Evolutionary conservation across 2,797 vertebrate species (phyloP), one percentile per base, ranked within the genome.

Genomic region (Crocidura indochinensis): DNA sequence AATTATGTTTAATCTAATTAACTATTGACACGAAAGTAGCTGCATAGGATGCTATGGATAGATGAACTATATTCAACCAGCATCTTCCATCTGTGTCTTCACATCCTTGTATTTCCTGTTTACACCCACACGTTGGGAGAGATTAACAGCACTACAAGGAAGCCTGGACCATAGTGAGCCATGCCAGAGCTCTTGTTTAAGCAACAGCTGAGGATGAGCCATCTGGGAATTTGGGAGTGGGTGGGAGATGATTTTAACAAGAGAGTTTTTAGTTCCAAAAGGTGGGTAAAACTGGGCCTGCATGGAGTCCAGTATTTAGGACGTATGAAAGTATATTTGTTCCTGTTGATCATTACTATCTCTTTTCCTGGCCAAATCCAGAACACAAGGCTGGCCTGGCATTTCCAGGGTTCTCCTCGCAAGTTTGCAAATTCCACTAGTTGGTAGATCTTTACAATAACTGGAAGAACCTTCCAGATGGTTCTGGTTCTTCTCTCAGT

Each of bases 1-100:
- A 97, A 95, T 94, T 97, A 91, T 96, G 97, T 97, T 96, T 96
- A 91, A 87, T 78, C 91, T 93, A 88, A 94, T 95, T 96, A 87
- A 90, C 86, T 94, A 67, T 92, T 92, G 92, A 96, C 60, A 94
- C 93, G 96, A 74, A 74, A 88, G 46, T 9, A 69, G 89, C 87
- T 95, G 94, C 76, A 84, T 94, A 86, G 92, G 46, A 94, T 92
- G 76, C 82, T 26, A 79, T 82, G 67, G 93, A 95, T 90, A 88
- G 91, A 91, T 95, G 95, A 95, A 92, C 93, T 85, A 10, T 1
- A 60, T 84, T 68, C 92, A 93, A 92, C 93, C 82, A 94, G 86
- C 62, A 88, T 82, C 95, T 95, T 92, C 80, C 79, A 31, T 92
- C 94, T 94, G 71, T 89, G 88, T 95, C 97, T 97, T 94, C 94